Evolutionary conservation across 2,797 vertebrate genomes (phyloP), one percentile per base, ranked within the genome.

Genomic region (Staurois parvus): DNA sequence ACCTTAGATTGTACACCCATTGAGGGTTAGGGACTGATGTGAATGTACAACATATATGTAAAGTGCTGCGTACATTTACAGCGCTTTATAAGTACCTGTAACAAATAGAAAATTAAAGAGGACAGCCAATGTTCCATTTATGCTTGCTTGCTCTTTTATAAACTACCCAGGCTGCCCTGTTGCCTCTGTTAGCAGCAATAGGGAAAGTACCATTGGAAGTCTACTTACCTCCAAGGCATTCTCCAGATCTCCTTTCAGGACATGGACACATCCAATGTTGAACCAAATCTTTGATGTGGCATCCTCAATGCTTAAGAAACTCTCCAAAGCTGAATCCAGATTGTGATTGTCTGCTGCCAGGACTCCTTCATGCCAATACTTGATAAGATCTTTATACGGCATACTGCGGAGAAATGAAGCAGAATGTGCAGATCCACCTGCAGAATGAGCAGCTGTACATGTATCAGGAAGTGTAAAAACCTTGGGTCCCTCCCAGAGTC

Each of bases 371-470:
- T 97, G 90, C 98, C 98, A 98, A 79, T 94, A 72, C 76, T 87
- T 90, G 79, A 99, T 88, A 40, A 96, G 89, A 84, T 97, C 96
- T 1, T 91, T 94, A 89, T 97, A 96, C 11, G 94, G 93, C 95
- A 97, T 95, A 85, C 68, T 87, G 40, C 17, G 0, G 59, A n/a
- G 3, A 10, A 19, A 13, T 28, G 40, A 1, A 34, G 78, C 5
- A 7, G 59, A 77, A 37, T 37, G 10, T 2, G 5, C 28, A 8
- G 24, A 66, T 30, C 52, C 32, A 62, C 12, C 30, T 78, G 59
- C 21, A 40, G 2, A 24, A 40, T 24, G 9, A 40, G 19, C 68
- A 74, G 80, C 32, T 82, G 34, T 29, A 11, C 3, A 11, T 67
- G 56, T 72, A 70, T 29, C 45, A 72, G 88, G 89, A 83, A 87